These are phyloP conservation scores for Paralvinella palmiformis DNA, from an alignment of 1,140 invertebrate species.

Conservation along the genomic window DNA sequence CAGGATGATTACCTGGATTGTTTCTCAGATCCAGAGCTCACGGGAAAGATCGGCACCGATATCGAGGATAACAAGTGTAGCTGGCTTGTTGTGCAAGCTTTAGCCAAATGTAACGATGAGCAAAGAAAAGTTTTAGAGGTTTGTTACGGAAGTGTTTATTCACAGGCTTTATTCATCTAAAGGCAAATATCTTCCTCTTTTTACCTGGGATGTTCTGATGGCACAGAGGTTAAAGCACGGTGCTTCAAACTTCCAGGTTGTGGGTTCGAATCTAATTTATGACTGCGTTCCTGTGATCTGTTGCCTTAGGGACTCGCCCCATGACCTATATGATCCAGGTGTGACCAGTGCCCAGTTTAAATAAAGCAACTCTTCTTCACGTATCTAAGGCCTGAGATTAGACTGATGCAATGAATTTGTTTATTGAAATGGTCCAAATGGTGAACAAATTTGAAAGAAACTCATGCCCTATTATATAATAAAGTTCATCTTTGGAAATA, in stretches of 20 bases:
- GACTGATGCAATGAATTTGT: neutral
- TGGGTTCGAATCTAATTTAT: neutral
- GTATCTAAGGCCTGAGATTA: too few relatives aligned
- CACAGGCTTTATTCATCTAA: neutral
- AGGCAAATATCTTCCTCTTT: too few relatives aligned
- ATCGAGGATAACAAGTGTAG: conserved; percentile 94
- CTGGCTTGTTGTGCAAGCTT: conserved; percentile 87
- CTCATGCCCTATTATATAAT: neutral
- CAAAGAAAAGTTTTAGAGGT: conserved; percentile 71
- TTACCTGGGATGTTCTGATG: neutral
- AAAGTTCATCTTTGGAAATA: neutral
- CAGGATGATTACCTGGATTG: conserved; percentile 88
- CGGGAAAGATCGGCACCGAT: conserved; percentile 84
- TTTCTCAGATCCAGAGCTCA: conserved; percentile 76
- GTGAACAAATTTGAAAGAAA: neutral
- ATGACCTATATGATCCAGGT: neutral
- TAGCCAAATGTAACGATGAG: conserved; percentile 62
- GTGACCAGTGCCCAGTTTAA: too few relatives aligned
- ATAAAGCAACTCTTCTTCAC: too few relatives aligned
- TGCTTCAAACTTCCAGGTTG: too few relatives aligned
- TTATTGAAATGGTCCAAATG: neutral
- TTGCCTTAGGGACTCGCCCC: neutral
- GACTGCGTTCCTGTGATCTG: neutral
- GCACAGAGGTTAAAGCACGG: neutral
- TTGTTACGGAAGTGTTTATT: conserved; percentile 1